These are phyloP conservation scores for Chloroceryle aenea DNA, from an alignment of 2,113 vertebrate species.

Conservation along the genomic window DNA sequence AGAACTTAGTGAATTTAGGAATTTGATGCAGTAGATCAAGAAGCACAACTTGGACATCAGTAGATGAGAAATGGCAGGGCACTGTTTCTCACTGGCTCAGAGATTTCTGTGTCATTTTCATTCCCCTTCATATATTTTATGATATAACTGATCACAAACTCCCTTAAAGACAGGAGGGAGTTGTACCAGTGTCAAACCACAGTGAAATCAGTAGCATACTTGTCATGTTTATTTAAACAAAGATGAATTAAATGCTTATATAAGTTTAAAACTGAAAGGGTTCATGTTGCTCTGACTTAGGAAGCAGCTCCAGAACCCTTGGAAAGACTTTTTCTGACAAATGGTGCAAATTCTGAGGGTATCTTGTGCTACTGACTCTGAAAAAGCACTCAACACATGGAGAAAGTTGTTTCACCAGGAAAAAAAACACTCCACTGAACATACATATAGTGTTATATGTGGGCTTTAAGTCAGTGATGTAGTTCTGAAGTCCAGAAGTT, in stretches of 20 bases:
- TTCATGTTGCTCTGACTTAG: neutral
- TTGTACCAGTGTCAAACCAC: neutral
- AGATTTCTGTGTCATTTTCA: neutral
- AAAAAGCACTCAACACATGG: neutral
- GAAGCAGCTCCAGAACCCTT: neutral
- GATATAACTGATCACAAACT: neutral
- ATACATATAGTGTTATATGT: rapidly evolving
- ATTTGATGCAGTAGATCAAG: neutral
- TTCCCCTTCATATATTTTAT: neutral
- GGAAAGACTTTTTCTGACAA: neutral
- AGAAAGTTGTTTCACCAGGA: neutral
- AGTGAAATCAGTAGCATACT: neutral
- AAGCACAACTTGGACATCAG: neutral
- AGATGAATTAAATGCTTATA: neutral
- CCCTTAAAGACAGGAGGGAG: neutral
- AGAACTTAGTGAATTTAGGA: neutral
- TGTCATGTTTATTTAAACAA: neutral
- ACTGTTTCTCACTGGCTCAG: neutral
- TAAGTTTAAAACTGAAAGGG: neutral
- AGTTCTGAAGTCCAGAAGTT: neutral
- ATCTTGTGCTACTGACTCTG: neutral
- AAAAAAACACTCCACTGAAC: neutral
- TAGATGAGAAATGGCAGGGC: rapidly evolving
- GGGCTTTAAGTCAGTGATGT: neutral
- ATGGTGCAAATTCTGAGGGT: neutral